Base-by-base conservation (phyloP, 2,888 invertebrate genomes). In the Thereva nobilitata region DNA sequence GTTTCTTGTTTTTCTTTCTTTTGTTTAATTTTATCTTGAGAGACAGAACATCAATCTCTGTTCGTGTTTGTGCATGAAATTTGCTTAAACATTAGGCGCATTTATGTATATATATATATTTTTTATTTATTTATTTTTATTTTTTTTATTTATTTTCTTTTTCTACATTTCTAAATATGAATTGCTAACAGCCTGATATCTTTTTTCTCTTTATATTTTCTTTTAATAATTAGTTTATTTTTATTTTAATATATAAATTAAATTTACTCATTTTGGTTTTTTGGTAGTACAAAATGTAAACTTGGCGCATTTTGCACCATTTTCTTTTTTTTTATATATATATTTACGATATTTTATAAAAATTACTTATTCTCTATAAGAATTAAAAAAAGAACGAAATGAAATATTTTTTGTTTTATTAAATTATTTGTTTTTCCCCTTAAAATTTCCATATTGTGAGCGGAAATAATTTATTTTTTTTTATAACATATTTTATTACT, bases 211-310 rank as follows among this genome's bases (percentile, higher is more conserved):
- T 41, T 41, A 50, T 50, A 50, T 50, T 61, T 49, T 41, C 38
- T 50, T 40, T 50, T 61, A 50, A 61, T 50, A 45, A 61, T 50
- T 61, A 23, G 23, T 23, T 23, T 23, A 23, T 23, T 23, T 23
- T 23, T 23, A 23, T 23, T 23, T 23, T 23, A 2, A 23, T 23
- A 23, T 23, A 23, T 23, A 23, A 23, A 61, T 41, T 61, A 50
- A 50, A 41, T 50, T 61, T 41, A 38, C 49, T 41, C 23, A 35
- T 61, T 61, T 41, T 49, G 61, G 49, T 61, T 50, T 50, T 61
- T 61, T 61, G 61, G 61, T 61, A 61, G 61, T 61, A 61, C 49
- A 61, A 61, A 61, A 61, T 50, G 50, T 61, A 50, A 41, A 50
- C 45, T 9, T 61, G 41, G 61, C 23, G 23, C 23, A 23, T 61